These are phyloP conservation scores for Columba guinea DNA, from an alignment of 2,797 vertebrate genomes.

Conservation along the genomic window DNA sequence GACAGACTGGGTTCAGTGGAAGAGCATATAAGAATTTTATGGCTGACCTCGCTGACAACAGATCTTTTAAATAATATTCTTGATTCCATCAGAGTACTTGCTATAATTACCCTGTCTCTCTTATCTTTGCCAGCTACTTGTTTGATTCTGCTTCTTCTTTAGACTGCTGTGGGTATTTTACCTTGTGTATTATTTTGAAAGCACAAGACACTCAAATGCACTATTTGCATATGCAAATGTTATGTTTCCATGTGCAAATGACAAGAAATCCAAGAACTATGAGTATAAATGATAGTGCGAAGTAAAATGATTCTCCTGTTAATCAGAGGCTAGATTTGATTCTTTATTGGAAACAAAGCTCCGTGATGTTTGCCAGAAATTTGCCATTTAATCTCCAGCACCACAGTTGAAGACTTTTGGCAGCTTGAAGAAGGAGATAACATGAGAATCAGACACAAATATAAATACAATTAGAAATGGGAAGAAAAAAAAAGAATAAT, in stretches of 20 bases:
- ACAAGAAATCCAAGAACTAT: slow-evolving; percentile 24
- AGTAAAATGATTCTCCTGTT: slow-evolving; percentile 1
- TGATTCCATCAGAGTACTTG: background rate
- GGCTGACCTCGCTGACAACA: background rate
- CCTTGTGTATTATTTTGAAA: background rate
- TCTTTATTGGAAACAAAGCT: slow-evolving; percentile 15
- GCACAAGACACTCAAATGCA: background rate
- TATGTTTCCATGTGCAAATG: slow-evolving; percentile 2
- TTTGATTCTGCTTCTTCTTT: background rate
- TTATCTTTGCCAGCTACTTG: background rate
- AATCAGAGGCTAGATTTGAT: background rate
- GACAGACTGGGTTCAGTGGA: background rate
- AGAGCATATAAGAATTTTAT: background rate
- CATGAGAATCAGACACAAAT: slow-evolving; percentile 7
- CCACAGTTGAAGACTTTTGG: background rate
- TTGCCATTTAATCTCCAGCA: slow-evolving; percentile 9
- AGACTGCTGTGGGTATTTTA: background rate
- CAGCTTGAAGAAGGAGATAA: slow-evolving; percentile 9
- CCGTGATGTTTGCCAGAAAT: slow-evolving; percentile 19
- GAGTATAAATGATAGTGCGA: background rate
- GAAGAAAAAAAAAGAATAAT: background rate
- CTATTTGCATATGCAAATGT: slow-evolving; percentile 12
- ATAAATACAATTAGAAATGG: background rate
- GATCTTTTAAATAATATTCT: background rate
- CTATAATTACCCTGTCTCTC: background rate